These are phyloP conservation scores for Holothuria glaberrima DNA, from an alignment of 35 echinoderm and acorn worm genomes.

Conservation along the genomic window DNA sequence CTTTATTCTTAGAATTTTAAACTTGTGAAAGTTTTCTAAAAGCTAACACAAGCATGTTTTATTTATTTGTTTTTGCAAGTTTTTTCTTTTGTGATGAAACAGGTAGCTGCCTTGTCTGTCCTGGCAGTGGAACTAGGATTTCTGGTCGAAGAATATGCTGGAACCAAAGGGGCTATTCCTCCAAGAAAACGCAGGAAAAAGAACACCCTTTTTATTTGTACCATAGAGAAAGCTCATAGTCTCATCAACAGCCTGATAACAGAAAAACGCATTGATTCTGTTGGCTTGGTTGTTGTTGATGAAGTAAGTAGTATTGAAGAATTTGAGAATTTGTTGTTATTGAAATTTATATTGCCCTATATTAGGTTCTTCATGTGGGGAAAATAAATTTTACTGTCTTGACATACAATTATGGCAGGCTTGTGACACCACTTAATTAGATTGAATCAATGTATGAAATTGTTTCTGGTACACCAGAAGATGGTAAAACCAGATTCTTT, in stretches of 20 bases:
- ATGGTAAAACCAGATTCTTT: too few species aligned
- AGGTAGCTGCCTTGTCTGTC: constrained; percentile 77
- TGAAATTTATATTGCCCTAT: not conserved
- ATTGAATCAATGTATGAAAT: too few species aligned
- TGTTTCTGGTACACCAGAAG: too few species aligned
- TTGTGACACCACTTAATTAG: too few species aligned
- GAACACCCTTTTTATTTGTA: constrained; percentile 82
- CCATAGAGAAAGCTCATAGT: constrained; percentile 92
- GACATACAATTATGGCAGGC: too few species aligned
- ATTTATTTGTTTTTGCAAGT: not conserved
- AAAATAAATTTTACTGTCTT: not conserved
- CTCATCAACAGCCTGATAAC: constrained; percentile 90
- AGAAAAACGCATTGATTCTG: constrained; percentile 73
- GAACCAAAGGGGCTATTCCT: constrained; percentile 86
- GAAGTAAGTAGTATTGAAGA: constrained; percentile 45
- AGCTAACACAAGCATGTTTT: too few species aligned
- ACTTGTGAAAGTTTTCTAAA: not conserved
- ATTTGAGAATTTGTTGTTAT: not conserved
- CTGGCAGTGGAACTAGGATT: constrained; percentile 88
- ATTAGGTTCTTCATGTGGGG: not conserved
- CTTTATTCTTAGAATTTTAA: not conserved
- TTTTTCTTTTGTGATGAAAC: not conserved
- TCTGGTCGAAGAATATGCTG: constrained; percentile 95
- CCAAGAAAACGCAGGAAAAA: constrained; percentile 84
- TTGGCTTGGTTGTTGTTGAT: constrained; percentile 88